Percentiles rank a stretch among this genome's conserved stretches.
phyloP scores from a whole-genome alignment of 2,888 invertebrate species.

The Trachelus stipa region DNA sequence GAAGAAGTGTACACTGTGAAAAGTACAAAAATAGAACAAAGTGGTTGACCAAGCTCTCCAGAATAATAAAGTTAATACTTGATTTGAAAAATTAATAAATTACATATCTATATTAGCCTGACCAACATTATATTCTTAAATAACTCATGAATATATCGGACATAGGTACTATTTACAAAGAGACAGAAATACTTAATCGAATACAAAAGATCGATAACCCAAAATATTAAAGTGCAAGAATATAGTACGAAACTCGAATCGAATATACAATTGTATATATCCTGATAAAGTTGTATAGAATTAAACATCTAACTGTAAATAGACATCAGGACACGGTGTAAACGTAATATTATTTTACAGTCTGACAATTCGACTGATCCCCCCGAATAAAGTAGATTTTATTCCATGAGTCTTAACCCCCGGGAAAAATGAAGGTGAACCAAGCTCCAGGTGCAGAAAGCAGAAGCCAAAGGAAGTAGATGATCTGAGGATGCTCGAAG shows the following conservation, averaged over 20 bases:
- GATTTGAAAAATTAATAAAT: not conserved
- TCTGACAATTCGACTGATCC: too few species aligned
- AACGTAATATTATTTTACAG: too few species aligned
- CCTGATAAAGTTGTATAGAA: not conserved
- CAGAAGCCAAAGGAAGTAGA: not conserved
- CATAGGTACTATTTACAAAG: not conserved
- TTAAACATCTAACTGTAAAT: too few species aligned
- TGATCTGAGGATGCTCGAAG: not conserved
- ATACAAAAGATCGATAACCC: not conserved
- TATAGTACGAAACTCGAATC: not conserved
- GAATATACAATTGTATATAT: not conserved
- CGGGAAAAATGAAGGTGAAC: not conserved
- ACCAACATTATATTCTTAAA: not conserved
- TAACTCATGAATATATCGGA: not conserved
- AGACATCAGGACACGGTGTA: too few species aligned
- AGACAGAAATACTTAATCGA: not conserved
- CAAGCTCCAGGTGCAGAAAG: not conserved
- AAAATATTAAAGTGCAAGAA: not conserved
- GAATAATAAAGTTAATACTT: not conserved
- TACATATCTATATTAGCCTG: not conserved
- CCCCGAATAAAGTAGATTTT: not conserved
- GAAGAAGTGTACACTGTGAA: not conserved
- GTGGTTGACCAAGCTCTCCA: not conserved
- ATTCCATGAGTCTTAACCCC: not conserved
- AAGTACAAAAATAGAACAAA: not conserved